Base-by-base conservation (phyloP, 2,797 vertebrate species). In the Acanthurus leucopareius region DNA sequence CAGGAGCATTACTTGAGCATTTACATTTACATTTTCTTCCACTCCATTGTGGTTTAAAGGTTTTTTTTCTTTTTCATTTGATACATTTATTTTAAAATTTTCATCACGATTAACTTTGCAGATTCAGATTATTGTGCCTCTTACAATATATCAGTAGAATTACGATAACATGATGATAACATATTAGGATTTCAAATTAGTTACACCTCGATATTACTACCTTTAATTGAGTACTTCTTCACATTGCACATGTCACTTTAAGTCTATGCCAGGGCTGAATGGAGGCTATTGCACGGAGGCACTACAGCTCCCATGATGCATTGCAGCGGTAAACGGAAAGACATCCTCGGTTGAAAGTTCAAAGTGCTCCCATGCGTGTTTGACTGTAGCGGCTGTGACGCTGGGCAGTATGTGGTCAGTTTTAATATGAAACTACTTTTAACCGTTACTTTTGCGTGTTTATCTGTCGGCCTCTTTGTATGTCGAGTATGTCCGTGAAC, bases 261-360 rank as follows among this genome's bases (percentile, higher is more conserved):
- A 63, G 25, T 4, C 9, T 4, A 35, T 14, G 42, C 19, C 35
- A 16, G 0, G 1, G 22, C 32, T 53, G 20, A 53, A 0, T 9
- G 3, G 4, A 1, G 6, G 15, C 20, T 40, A 16, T 54, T 57
- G 47, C 10, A 8, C 0, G 10, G 10, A 28, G 67, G n/a, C 7
- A 95, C 93, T 91, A 66, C 93, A 89, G 15, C 49, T 93, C 93
- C 95, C 94, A 84, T 28, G 22, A 51, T 94, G 89, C 94, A 83
- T 35, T 49, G 77, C 66, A 20, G 49, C 16, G 35, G n/a, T 0
- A 19, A 53, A 1, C 16, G 10, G 60, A 89, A 83, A 9, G 1
- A 80, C 75, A 48, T 89, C 82, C 66, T 16, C 40, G 45, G 89
- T 81, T 91, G 73, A 83, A 45, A 93, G 93, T 89, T 91, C n/a